A percentile compares a stretch with the other conserved stretches of the same genome.
phyloP scores from a whole-genome alignment of 1,140 invertebrate species.

The Drosophila subpulchrella region DNA sequence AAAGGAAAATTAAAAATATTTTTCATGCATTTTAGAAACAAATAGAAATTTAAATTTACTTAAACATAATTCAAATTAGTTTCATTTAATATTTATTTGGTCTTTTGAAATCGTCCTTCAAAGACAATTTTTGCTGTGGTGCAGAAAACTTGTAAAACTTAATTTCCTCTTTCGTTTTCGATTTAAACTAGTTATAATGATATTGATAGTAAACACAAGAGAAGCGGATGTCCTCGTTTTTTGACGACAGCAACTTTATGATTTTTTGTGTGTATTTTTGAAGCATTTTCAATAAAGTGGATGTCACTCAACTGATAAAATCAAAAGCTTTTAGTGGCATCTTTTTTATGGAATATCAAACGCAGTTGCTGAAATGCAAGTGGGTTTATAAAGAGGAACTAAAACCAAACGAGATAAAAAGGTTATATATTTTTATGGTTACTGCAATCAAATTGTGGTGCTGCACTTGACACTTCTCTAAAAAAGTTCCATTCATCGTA shows the following conservation, averaged over 20 bases:
- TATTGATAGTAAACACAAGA: background rate
- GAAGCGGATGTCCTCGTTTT: background rate
- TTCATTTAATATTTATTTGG: too few species aligned
- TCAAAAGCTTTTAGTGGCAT: background rate
- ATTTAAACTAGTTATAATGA: background rate
- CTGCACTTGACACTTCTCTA: background rate
- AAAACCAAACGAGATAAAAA: background rate
- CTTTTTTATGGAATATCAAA: conserved; percentile 3
- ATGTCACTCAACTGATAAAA: conserved; percentile 2
- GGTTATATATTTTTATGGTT: background rate
- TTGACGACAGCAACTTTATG: background rate
- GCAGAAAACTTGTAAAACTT: background rate
- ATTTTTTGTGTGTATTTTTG: background rate
- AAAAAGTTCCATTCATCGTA: background rate
- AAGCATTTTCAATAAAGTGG: conserved; percentile 5
- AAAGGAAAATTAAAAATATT: too few species aligned
- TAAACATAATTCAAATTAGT: too few species aligned
- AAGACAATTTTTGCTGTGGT: too few species aligned
- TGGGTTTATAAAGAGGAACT: background rate
- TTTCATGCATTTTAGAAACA: too few species aligned
- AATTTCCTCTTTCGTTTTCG: background rate
- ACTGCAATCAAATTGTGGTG: conserved; percentile 1
- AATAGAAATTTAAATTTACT: too few species aligned
- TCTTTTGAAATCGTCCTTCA: too few species aligned
- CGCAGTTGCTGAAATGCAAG: background rate